Evolutionary conservation across 1,140 invertebrate species (phyloP), one percentile per base, ranked within the genome.

Genomic region (Pseudomyrmex concolor): DNA sequence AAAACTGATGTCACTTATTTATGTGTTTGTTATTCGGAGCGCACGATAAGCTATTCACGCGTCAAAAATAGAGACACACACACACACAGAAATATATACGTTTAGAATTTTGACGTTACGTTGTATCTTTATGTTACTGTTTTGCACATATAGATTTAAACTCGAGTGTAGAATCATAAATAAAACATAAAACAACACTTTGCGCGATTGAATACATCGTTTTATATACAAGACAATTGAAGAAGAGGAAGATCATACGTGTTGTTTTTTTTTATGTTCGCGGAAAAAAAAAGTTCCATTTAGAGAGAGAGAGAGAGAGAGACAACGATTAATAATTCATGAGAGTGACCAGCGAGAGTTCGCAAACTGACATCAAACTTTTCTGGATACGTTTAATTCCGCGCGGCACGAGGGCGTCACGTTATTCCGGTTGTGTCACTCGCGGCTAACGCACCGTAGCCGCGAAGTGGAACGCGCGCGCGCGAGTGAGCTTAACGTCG

Each of bases 241-340:
- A 25, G 19, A 0, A 17, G n/a, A 9, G 2, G 8, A 12, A n/a
- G 12, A 1, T 34, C 5, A 7, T 34, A 34, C 5, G 17, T 4
- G 10, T 19, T 8, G 54, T 1, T 22, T 66, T 15, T 66, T 55
- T 59, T 3, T 68, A 67, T 12, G 62, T 57, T 34, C 34, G 34
- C 0, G 34, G 34, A 5, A 57, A 68, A 78, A 78, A 59, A 57
- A 45, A 57, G 9, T 19, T n/a, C 7, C 45, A 51, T 78, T 59
- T 66, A 76, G 34, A 34, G 34, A 76, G 34, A 34, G 34, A 34
- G 34, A 34, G 13, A 4, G n/a, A n/a, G n/a, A n/a, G n/a, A n/a
- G n/a, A n/a, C n/a, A n/a, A n/a, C 48, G 15, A 64, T 48, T 74
- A 64, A 74, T 83, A 64, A 76, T 76, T 83, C 71, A 66, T 74